Base-by-base conservation (phyloP, 2,113 vertebrate species). In the Gyps fulvus region DNA sequence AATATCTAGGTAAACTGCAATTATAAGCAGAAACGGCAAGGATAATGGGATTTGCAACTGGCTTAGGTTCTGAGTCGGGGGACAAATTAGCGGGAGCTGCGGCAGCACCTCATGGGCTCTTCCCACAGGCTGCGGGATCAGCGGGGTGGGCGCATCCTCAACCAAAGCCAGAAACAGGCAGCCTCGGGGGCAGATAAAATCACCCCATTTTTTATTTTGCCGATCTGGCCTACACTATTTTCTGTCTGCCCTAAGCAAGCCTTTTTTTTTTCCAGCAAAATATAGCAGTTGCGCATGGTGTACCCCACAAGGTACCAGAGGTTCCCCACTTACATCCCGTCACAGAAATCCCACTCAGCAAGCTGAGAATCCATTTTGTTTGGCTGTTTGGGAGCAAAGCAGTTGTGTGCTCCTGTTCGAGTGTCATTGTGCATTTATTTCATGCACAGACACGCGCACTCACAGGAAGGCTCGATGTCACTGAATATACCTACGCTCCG, bases 251-350 rank as follows among this genome's bases (percentile, higher is more conserved):
- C 15, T 19, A 52, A 86, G 61, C 29, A 86, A 50, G 63, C 7
- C 4, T 16, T 45, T 47, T 61, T 36, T 36, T 40, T 27, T 40
- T 0, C 59, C 58, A 92, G 67, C 17, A 69, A 26, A 86, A 40
- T 16, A 34, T 1, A 7, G 1, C 0, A 0, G 19, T 77, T 23
- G 10, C 3, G 5, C 1, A 4, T 47, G 32, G 7, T 1, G 3
- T n/a, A 7, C 29, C 27, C 57, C 43, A 3, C 0, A 3, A 58
- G 72, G 22, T 54, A 69, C 25, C 36, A 13, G 43, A 74, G 73
- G 38, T 31, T 77, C 34, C 71, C 7, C 3, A 1, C 70, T 74
- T 10, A 10, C 11, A 18, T 18, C 54, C 49, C 23, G 19, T n/a
- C 59, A 36, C 54, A 65, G 54, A 61, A 80, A 81, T 78, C 43